phyloP scores from a whole-genome alignment of 2,888 invertebrate genomes.

The Perizoma flavofasciatum region DNA sequence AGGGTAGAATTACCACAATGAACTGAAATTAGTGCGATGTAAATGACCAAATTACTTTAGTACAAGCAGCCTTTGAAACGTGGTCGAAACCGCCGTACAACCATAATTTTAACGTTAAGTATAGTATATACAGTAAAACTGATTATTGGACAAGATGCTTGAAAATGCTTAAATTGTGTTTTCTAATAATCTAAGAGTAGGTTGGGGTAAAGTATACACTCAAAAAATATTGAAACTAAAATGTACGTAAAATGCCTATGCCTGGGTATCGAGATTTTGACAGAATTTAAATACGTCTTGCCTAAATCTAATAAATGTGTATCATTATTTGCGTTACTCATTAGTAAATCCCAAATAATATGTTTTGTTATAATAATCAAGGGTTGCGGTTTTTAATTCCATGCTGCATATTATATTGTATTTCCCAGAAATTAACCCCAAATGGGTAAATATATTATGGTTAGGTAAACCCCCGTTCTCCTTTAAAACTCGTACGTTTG shows the following conservation, averaged over 20 bases:
- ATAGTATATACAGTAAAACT: slow-evolving; percentile 13
- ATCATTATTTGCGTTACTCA: too few relatives aligned
- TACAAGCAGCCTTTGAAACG: slow-evolving; percentile 2
- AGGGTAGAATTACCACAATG: too few relatives aligned
- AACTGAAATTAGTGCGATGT: too few relatives aligned
- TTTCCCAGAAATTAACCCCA: background rate
- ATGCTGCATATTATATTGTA: too few relatives aligned
- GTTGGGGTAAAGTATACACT: slow-evolving; percentile 15
- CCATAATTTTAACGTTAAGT: slow-evolving; percentile 25
- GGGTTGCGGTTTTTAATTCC: background rate
- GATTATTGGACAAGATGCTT: slow-evolving; percentile 35
- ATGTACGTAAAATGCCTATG: too few relatives aligned
- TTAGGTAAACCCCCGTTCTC: slow-evolving; percentile 34
- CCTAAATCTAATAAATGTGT: too few relatives aligned
- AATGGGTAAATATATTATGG: slow-evolving; percentile 1
- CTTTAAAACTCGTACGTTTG: slow-evolving; percentile 50
- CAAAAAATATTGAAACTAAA: too few relatives aligned
- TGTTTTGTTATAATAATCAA: slow-evolving; percentile 2
- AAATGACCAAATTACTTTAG: too few relatives aligned
- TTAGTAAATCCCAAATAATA: background rate
- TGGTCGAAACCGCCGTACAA: slow-evolving; percentile 29
- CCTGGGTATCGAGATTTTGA: too few relatives aligned
- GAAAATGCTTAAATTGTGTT: slow-evolving; percentile 28
- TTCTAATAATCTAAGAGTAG: slow-evolving; percentile 18
- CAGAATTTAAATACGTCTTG: too few relatives aligned